A percentile compares a stretch with the other conserved stretches of the same genome.
Conservation (phyloP, 2,113 vertebrate genomes). For the Triplophysa rosa region DNA sequence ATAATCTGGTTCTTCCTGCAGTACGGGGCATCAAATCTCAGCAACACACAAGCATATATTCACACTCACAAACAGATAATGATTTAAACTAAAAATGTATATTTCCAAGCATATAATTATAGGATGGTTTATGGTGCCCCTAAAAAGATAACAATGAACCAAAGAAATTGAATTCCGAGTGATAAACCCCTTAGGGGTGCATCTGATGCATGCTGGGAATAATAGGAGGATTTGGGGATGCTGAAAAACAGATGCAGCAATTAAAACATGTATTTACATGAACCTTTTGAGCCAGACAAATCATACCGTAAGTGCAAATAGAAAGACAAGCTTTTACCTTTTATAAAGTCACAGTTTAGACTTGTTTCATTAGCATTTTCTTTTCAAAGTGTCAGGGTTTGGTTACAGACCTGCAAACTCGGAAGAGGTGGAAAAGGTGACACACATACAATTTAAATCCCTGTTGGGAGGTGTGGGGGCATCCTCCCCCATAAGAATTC, state of each 20-base stretch:
- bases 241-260: neutral
- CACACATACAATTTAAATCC: no score
- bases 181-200: neutral
- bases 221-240: neutral
- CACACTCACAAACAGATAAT: constrained; percentile 6
- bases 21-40: neutral
- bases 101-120: constrained; percentile 10
- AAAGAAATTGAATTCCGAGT: constrained; percentile 25
- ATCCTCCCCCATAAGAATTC: no score
- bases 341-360: no score
- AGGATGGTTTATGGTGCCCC: constrained; percentile 7
- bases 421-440: no score
- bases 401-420: no score
- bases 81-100: constrained; percentile 17
- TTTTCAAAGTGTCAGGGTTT: no score
- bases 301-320: constrained; percentile 16
- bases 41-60: constrained; percentile 18
- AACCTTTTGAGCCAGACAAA: neutral
- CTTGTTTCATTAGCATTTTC: no score
- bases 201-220: constrained; percentile 18
- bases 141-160: constrained; percentile 11
- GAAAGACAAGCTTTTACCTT: neutral
- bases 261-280: neutral
- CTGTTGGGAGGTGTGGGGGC: no score
- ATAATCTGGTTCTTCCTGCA: constrained; percentile 11